Evolutionary conservation across 2,797 vertebrate species (phyloP).

Genomic region (Chaunax sp.): DNA sequence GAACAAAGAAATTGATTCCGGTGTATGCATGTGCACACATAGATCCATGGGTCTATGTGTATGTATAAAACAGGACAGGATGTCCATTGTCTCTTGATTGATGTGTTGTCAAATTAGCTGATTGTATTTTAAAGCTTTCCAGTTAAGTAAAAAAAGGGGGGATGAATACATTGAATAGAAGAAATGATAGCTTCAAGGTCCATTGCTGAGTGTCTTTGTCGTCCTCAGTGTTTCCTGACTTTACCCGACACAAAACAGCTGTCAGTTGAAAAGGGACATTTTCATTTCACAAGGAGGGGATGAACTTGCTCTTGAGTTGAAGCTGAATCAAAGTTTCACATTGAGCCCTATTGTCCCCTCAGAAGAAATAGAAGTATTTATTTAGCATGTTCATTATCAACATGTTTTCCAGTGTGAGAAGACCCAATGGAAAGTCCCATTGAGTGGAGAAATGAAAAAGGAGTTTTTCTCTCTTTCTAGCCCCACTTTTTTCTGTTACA

Average conservation of each 20-base stretch:
- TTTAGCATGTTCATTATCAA: conserved; percentile 88
- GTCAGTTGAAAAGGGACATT: conserved; percentile 80
- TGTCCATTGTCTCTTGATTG: conserved; percentile 60
- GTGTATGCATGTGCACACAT: neutral
- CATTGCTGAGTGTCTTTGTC: conserved; percentile 68
- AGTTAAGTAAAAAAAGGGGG: conserved; percentile 54
- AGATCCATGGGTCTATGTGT: neutral
- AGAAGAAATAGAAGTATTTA: conserved; percentile 85
- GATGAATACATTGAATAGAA: conserved; percentile 70
- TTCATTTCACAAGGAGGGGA: conserved; percentile 69
- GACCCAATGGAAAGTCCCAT: conserved; percentile 83
- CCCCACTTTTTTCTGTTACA: conserved; percentile 88
- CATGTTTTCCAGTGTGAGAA: conserved; percentile 84
- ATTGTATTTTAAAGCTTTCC: conserved; percentile 62
- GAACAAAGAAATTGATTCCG: neutral
- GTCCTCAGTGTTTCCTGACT: conserved; percentile 82
- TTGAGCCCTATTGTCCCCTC: conserved; percentile 77
- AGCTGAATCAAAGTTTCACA: conserved; percentile 86
- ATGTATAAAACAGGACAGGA: conserved; percentile 12
- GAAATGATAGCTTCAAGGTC: conserved; percentile 71
- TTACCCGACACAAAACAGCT: conserved; percentile 84
- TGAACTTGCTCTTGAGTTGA: conserved; percentile 76
- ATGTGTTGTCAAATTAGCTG: conserved; percentile 69
- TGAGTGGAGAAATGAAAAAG: conserved; percentile 83
- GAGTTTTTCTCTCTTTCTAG: conserved; percentile 78